Evolutionary conservation across 2,797 vertebrate genomes (phyloP), one percentile per base, ranked within the genome.

Genomic region (Knipowitschia caucasica): DNA sequence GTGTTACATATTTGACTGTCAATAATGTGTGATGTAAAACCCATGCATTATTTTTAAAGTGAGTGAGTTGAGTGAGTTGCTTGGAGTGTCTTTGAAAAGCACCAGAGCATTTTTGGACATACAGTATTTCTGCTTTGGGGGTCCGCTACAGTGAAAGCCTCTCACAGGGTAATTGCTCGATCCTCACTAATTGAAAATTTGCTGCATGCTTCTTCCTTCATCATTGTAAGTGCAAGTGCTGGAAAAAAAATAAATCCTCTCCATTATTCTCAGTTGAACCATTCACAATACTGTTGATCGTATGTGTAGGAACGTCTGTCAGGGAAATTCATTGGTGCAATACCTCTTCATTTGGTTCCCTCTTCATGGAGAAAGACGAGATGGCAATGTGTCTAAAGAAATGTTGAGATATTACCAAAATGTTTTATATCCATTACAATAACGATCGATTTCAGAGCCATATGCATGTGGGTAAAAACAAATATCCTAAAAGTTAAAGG

Each of bases 231-330:
- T 44, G 27, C 17, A 36, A 43, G n/a, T 21, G 21, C 25, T 38
- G 42, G 44, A 39, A 57, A 18, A 57, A 18, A 35, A 31, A 25
- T 49, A 26, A 59, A 59, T 25, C n/a, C 20, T 44, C 11, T 54
- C 56, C 31, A 33, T 31, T 40, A 51, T 24, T 18, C 8, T 47
- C 21, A 43, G 34, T 43, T 39, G 27, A 53, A 14, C 21, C 33
- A 54, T 54, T 64, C 36, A 30, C n/a, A 17, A 11, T 10, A 15
- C 44, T 58, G 62, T 56, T 55, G 49, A 50, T 50, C 33, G 21
- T 21, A 50, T 14, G 18, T 21, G 30, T 29, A 50, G 34, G 14
- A 50, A 35, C 47, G 14, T 14, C 46, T 18, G 4, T 50, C 30
- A 50, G 30, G 20, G 9, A 7, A 24, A 27, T 23, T 46, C 15